Base-by-base conservation (phyloP, 2,797 vertebrate species). In the Pseudochaenichthys georgianus region DNA sequence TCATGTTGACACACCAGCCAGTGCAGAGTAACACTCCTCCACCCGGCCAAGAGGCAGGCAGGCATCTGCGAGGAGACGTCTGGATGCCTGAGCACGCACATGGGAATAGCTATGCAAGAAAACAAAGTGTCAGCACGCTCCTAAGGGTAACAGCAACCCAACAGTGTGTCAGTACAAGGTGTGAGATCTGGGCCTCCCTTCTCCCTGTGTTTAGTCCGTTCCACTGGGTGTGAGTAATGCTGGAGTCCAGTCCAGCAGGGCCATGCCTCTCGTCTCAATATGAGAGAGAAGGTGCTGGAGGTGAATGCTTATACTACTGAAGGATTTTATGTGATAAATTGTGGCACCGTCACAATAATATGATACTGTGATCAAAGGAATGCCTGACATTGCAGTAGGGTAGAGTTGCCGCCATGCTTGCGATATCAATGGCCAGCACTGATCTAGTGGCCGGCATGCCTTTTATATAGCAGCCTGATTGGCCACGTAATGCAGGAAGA, bases 331-430 rank as follows among this genome's bases (percentile, higher is more conserved):
- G 92, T 88, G 88, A 90, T 93, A 82, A 92, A 92, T 83, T 87
- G 85, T 89, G 89, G 81, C 67, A 19, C 85, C 85, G 88, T 90
- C 90, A 81, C 86, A 89, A 88, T 87, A 92, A 90, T 92, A 88
- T 83, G 88, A 93, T 91, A 92, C 94, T 89, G 90, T 89, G 91
- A 93, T 93, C 91, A 93, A 93, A 93, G 85, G 81, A 86, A 89
- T 86, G 80, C 82, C 88, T 92, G 91, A 90, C 88, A 89, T 88
- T 80, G 88, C 82, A 89, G 83, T 54, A 76, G 85, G 88, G 82
- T 88, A 83, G 71, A 80, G 88, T 88, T 81, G 88, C 87, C 47
- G 65, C 84, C 79, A 59, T 76, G 78, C 83, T 89, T 78, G 78
- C 63, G 77, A 87, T 89, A 88, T 91, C 88, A 82, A 53, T 89